These are phyloP conservation scores for Colinus virginianus DNA, from an alignment of 2,113 vertebrate genomes.

Conservation along the genomic window DNA sequence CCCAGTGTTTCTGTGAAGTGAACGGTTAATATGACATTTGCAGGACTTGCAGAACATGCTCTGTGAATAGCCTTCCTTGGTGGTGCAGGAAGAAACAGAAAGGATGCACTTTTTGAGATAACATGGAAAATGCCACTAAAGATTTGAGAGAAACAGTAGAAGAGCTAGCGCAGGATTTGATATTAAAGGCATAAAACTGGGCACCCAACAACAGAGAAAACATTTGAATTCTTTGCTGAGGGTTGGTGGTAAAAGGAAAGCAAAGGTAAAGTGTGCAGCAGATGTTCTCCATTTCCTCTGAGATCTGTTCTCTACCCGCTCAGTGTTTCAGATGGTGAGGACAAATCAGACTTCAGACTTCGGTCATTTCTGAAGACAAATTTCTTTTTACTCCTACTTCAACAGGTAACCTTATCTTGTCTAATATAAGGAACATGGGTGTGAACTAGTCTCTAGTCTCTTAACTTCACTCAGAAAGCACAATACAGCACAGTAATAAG, in stretches of 20 bases:
- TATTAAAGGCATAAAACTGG: background rate
- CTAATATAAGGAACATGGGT: background rate
- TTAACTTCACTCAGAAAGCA: background rate
- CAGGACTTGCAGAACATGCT: background rate
- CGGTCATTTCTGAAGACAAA: background rate
- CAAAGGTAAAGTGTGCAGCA: background rate
- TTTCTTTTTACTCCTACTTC: background rate
- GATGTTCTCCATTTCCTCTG: background rate
- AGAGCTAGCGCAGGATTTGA: background rate
- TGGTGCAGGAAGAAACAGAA: background rate
- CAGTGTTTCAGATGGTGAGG: background rate
- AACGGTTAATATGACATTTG: constrained; percentile 1
- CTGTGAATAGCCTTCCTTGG: background rate
- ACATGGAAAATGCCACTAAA: background rate
- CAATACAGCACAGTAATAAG: background rate
- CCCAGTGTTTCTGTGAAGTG: constrained; percentile 15
- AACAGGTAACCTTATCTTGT: background rate
- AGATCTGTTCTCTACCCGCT: background rate
- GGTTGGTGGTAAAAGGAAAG: background rate
- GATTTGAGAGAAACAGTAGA: background rate
- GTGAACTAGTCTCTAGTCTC: accelerated
- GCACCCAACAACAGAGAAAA: background rate
- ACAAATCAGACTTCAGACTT: background rate
- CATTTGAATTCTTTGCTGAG: background rate
- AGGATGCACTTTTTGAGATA: background rate